phyloP scores from a whole-genome alignment of 2,888 invertebrate species.

The Rhabditoides inermis region DNA sequence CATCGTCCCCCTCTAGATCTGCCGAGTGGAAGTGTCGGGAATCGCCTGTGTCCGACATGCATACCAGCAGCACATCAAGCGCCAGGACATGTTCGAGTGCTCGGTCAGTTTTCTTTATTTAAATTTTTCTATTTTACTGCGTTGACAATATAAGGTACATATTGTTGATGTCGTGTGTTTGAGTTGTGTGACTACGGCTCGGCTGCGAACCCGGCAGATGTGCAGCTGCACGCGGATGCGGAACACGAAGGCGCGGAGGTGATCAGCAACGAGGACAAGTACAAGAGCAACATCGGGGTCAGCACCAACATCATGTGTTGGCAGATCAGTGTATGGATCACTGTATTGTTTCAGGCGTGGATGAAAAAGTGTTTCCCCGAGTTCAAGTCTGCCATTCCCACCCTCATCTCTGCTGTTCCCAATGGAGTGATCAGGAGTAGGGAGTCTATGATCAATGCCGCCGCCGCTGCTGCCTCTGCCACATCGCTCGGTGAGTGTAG shows the following conservation, averaged over 20 bases:
- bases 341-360: conserved; percentile 17
- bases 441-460: too few relatives aligned
- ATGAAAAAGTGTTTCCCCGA: conserved; percentile 28
- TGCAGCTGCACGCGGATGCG: conserved; percentile 22
- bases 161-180: conserved; percentile 14
- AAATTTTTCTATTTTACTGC: too few relatives aligned
- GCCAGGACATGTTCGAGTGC: conserved; percentile 16
- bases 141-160: too few relatives aligned
- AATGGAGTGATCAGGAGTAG: too few relatives aligned
- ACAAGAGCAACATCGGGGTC: conserved; percentile 19
- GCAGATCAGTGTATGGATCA: conserved; percentile 1
- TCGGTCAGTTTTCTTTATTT: too few relatives aligned
- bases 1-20: conserved; percentile 8
- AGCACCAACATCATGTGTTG: neutral
- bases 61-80: conserved; percentile 26
- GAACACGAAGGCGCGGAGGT: conserved; percentile 13
- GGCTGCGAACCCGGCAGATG: conserved; percentile 24
- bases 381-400: conserved; percentile 16
- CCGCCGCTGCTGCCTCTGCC: too few relatives aligned
- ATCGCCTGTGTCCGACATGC: conserved; percentile 33
- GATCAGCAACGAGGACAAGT: conserved; percentile 28
- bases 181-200: conserved; percentile 27
- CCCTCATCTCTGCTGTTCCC: too few relatives aligned
- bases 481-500: too few relatives aligned
- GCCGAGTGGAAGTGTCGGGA: conserved; percentile 20